A percentile compares a stretch with the other conserved stretches of the same genome.
Evolutionary conservation across 2,113 vertebrate species (phyloP).

Genomic region (Haemorhous mexicanus): DNA sequence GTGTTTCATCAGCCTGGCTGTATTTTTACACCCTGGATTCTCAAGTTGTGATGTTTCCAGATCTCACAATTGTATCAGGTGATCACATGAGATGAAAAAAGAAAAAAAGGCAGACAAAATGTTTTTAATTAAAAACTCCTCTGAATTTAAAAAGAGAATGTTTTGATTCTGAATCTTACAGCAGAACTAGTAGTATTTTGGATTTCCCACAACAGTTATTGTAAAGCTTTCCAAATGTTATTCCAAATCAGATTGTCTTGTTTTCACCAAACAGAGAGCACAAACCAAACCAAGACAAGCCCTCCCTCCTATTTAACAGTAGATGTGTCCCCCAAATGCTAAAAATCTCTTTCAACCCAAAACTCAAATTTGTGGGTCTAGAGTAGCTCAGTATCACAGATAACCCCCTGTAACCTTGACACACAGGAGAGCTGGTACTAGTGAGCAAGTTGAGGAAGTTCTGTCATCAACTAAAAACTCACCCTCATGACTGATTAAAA

Average conservation of each 20-base stretch:
- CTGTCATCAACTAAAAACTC: background rate
- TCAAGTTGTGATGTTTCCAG: background rate
- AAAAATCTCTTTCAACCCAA: background rate
- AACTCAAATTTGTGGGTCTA: background rate
- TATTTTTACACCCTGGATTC: background rate
- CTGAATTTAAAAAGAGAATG: background rate
- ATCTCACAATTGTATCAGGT: background rate
- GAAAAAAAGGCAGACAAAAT: background rate
- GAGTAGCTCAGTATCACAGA: background rate
- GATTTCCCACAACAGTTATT: background rate
- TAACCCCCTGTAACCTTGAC: background rate
- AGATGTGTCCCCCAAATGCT: background rate
- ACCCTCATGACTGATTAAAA: background rate
- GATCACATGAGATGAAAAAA: background rate
- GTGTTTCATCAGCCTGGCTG: background rate
- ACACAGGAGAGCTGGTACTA: background rate
- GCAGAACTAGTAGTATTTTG: background rate
- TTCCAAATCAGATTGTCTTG: background rate
- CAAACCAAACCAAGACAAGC: background rate
- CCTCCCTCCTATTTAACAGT: background rate
- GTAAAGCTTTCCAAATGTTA: background rate
- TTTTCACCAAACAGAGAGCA: background rate
- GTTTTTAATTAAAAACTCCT: background rate
- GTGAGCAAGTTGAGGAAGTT: background rate
- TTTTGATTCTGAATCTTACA: background rate